Evolutionary conservation across 2,797 vertebrate species (phyloP), one percentile per base, ranked within the genome.

Genomic region (Hybognathus amarus): DNA sequence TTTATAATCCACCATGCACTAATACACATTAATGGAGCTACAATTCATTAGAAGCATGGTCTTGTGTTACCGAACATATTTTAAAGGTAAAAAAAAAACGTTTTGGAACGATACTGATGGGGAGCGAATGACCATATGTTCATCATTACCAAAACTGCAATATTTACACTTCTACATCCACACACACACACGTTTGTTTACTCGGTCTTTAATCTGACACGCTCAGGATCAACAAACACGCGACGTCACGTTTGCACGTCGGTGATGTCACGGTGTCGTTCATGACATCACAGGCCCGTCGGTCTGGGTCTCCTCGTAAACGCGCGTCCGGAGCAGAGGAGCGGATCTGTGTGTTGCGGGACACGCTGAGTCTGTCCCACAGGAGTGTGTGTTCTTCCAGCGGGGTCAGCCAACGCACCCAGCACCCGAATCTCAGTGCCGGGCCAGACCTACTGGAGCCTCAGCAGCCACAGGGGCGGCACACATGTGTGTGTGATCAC

Each of bases 381-480:
- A 82, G 68, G 74, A 54, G 47, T 61, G 38, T 83, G 83, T 27
- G 27, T 38, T 78, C 85, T 84, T 88, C 80, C 87, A 56, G 81
- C 83, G 80, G 88, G 89, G 88, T 90, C 87, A 89, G 79, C 84
- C 86, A 89, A 86, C 74, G 70, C 76, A n/a, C n/a, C n/a, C 83
- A 80, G 70, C 81, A 81, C 87, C 85, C 61, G 82, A 89, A 89
- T 85, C n/a, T 85, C 85, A 88, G 66, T 85, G 83, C 77, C 86
- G 88, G 90, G 91, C 93, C 92, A 95, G 93, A 95, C 94, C 93
- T 91, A 91, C 91, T 92, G 93, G 94, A 95, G 93, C 94, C 93
- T 90, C 90, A 83, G 85, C 89, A 89, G 91, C 93, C 93, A 89
- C 94, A 94, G 89, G 93, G 91, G 92, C 91, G 88, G 86, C 92